These are phyloP conservation scores for Monoplex corrugatus DNA, from an alignment of 2,888 invertebrate genomes.

Conservation along the genomic window DNA sequence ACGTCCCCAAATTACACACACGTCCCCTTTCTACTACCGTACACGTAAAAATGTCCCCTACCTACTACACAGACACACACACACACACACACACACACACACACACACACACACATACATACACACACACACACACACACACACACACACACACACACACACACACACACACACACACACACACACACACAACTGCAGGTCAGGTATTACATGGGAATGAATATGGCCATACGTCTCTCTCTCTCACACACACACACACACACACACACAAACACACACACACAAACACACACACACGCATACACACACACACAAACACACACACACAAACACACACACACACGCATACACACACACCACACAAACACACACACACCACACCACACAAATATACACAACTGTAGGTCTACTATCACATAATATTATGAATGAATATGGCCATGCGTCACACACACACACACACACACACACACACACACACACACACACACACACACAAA, in stretches of 20 bases:
- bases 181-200: not conserved
- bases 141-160: too few relatives aligned
- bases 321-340: not conserved
- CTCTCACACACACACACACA: not conserved
- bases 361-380: not conserved
- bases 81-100: not conserved
- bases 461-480: too few relatives aligned
- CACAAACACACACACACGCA: not conserved
- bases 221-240: not conserved
- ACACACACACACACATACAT: constrained; percentile 26
- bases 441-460: too few relatives aligned
- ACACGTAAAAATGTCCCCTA: too few relatives aligned
- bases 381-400: too few relatives aligned
- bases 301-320: not conserved
- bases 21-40: too few relatives aligned
- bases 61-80: not conserved
- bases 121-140: not conserved
- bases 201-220: not conserved
- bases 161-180: not conserved
- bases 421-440: too few relatives aligned
- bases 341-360: not conserved
- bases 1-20: too few relatives aligned
- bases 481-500: too few relatives aligned
- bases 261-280: not conserved
- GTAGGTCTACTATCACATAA: too few relatives aligned